Evolutionary conservation across 30 jellyfish, hydroid and myxozoan species (phyloP).

Genomic region (Rhopilema esculentum): DNA sequence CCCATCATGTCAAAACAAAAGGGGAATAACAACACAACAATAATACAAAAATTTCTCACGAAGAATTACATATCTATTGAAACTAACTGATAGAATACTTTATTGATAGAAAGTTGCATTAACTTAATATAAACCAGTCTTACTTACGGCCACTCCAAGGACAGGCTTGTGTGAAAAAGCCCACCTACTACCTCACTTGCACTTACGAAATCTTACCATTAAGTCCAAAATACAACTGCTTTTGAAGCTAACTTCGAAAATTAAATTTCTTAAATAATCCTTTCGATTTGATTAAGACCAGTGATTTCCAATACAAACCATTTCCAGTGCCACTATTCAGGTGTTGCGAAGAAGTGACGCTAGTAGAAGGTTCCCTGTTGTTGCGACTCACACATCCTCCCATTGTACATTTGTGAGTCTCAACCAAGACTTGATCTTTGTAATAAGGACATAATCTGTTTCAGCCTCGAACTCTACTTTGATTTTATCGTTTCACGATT

Average conservation of each 20-base stretch:
- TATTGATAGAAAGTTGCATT: no score
- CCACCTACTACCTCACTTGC: no score
- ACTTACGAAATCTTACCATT: no score
- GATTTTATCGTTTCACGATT: neutral
- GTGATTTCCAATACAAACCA: slow-evolving; percentile 9
- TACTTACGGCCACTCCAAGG: no score
- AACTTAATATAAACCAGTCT: no score
- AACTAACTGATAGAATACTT: no score
- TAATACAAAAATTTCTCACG: no score
- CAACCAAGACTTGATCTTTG: neutral
- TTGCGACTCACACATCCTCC: slow-evolving; percentile 95
- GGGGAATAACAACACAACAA: no score
- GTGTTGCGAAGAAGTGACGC: slow-evolving; percentile 70
- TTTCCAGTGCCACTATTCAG: slow-evolving; percentile 53
- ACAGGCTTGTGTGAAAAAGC: no score
- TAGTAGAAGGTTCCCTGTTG: slow-evolving; percentile 68
- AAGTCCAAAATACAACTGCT: neutral
- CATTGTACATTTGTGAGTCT: slow-evolving; percentile 33
- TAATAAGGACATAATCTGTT: neutral
- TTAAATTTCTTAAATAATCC: neutral
- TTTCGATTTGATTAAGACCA: neutral
- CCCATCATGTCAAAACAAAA: no score
- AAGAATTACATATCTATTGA: no score
- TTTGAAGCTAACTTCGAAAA: neutral
- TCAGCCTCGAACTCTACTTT: neutral